These are phyloP conservation scores for Dolichopus griseipennis DNA, from an alignment of 2,888 invertebrate species.

Conservation along the genomic window DNA sequence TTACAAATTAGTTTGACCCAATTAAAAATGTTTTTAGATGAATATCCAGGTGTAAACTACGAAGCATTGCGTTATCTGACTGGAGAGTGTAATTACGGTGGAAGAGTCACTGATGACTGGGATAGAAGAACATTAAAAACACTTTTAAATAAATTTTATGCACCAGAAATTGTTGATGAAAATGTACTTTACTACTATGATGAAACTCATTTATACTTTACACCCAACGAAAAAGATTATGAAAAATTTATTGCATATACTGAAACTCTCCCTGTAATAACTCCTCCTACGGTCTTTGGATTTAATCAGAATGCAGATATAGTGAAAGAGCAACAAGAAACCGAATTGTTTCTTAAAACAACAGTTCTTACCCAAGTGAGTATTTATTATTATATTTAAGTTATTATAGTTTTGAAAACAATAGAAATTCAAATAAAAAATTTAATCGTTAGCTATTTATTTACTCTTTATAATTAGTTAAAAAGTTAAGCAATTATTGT, in stretches of 20 bases:
- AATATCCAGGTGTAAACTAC: constrained; percentile 71
- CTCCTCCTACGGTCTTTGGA: constrained; percentile 80
- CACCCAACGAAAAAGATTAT: constrained; percentile 64
- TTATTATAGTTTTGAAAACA: too few relatives aligned
- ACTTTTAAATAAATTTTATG: constrained; percentile 72
- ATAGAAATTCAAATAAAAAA: too few relatives aligned
- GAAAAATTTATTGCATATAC: constrained; percentile 60
- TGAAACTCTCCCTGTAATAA: constrained; percentile 61
- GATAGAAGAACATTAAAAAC: constrained; percentile 80
- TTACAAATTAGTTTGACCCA: constrained; percentile 81
- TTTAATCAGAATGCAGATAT: constrained; percentile 91
- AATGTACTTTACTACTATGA: constrained; percentile 57
- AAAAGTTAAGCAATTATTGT: background rate
- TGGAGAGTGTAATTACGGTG: constrained; percentile 94
- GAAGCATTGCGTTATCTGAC: constrained; percentile 83
- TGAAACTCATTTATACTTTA: constrained; percentile 57
- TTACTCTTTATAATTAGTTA: too few relatives aligned
- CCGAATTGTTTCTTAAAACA: constrained; percentile 63
- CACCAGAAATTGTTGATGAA: constrained; percentile 54
- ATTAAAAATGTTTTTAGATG: constrained; percentile 75
- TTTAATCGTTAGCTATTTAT: too few relatives aligned
- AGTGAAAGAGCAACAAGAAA: constrained; percentile 83
- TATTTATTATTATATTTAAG: background rate
- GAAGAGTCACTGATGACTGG: constrained; percentile 93
- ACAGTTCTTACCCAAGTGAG: constrained; percentile 69